Conservation (phyloP, 2,888 invertebrate species). For the Antheraea yamamai region DNA sequence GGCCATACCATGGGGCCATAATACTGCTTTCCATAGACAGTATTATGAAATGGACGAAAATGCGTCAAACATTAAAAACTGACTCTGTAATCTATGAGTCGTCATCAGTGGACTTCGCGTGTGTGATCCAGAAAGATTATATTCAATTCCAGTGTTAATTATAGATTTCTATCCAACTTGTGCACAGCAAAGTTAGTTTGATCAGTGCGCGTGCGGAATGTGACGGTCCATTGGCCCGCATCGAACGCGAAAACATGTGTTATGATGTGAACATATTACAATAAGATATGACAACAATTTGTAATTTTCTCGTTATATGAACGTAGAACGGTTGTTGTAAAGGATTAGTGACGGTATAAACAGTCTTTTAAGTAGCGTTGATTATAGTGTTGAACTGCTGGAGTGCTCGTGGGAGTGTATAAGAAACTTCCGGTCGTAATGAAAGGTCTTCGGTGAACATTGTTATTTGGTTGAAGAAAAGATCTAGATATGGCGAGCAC, state of each 20-base stretch:
- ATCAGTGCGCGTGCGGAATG: constrained; percentile 53
- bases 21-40: constrained; percentile 40
- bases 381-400: constrained; percentile 33
- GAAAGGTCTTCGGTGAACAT: constrained; percentile 56
- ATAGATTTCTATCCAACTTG: constrained; percentile 66
- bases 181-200: constrained; percentile 60
- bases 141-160: constrained; percentile 68
- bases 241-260: constrained; percentile 75
- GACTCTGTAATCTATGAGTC: constrained; percentile 61
- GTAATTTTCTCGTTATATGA: constrained; percentile 51
- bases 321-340: constrained; percentile 17
- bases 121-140: constrained; percentile 72
- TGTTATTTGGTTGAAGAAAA: constrained; percentile 42
- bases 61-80: constrained; percentile 67
- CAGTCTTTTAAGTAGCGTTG: constrained; percentile 25
- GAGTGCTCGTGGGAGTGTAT: constrained; percentile 52
- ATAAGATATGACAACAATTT: constrained; percentile 75
- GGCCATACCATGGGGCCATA: too few species aligned
- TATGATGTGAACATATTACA: constrained; percentile 75
- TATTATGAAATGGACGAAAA: constrained; percentile 41
- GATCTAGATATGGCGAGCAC: constrained; percentile 71
- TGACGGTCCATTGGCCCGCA: constrained; percentile 53
- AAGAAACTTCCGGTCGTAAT: constrained; percentile 65
- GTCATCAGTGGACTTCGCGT: constrained; percentile 72
- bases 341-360: constrained; percentile 22